A percentile compares a stretch with the other conserved stretches of the same genome.
Evolutionary conservation across 2,888 invertebrate genomes (phyloP).

Genomic region (Caenorhabditis parvicauda): DNA sequence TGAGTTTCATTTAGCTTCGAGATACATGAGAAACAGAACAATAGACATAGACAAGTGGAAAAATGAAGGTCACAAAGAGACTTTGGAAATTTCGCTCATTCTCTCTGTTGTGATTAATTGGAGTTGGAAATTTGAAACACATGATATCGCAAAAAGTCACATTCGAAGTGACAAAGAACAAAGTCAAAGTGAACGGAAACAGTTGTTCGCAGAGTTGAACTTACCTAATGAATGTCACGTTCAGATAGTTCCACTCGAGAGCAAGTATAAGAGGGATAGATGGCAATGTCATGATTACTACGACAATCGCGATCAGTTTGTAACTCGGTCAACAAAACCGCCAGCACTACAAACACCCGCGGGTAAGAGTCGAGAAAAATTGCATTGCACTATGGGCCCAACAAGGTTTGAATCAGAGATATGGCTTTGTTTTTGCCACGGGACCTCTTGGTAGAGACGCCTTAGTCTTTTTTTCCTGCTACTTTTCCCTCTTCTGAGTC

Average conservation of each 20-base stretch:
- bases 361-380: conserved; percentile 11
- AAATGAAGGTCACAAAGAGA: too few species aligned
- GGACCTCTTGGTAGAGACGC: too few species aligned
- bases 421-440: conserved; percentile 1
- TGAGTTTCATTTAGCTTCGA: not conserved
- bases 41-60: too few species aligned
- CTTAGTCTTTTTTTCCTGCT: conserved; percentile 1
- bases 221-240: conserved; percentile 6
- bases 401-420: too few species aligned
- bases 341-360: conserved; percentile 13
- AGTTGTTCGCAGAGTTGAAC: too few species aligned
- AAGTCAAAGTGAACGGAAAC: too few species aligned
- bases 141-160: conserved; percentile 7
- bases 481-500: too few species aligned
- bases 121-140: too few species aligned
- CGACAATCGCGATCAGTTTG: conserved; percentile 34
- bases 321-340: conserved; percentile 19
- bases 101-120: too few species aligned
- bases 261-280: conserved; percentile 49
- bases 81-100: too few species aligned
- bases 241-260: conserved; percentile 55
- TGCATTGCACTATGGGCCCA: too few species aligned
- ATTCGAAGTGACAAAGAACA: too few species aligned
- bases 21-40: conserved; percentile 1
- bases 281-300: conserved; percentile 53